Evolutionary conservation across 92 coral and sea anemone genomes (phyloP).

Genomic region (Scolanthus callimorphus): DNA sequence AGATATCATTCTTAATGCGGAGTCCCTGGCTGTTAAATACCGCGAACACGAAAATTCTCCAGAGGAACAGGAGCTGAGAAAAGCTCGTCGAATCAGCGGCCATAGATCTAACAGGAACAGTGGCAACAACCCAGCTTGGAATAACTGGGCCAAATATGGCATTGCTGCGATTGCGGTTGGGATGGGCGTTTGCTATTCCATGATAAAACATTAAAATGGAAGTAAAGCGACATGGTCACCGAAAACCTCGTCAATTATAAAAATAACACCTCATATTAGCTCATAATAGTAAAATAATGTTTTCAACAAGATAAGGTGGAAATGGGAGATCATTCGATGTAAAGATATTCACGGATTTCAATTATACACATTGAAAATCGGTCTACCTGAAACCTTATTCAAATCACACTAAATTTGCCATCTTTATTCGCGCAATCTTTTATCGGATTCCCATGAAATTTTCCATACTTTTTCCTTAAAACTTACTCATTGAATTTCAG

Average conservation of each 20-base stretch:
- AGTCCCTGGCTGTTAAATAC: slow-evolving; percentile 56
- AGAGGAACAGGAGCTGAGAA: slow-evolving; percentile 34
- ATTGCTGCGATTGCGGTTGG: slow-evolving; percentile 93
- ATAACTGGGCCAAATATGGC: slow-evolving; percentile 76
- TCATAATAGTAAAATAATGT: background rate
- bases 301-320: too few species aligned
- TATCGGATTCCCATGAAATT: too few species aligned
- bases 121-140: slow-evolving; percentile 60
- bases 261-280: background rate
- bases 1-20: slow-evolving; percentile 52
- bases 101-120: slow-evolving; percentile 9
- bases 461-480: too few species aligned
- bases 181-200: slow-evolving; percentile 72
- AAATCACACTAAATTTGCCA: too few species aligned
- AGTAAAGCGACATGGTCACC: too few species aligned
- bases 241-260: too few species aligned
- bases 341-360: too few species aligned
- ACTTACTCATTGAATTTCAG: too few species aligned
- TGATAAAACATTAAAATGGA: slow-evolving; percentile 38
- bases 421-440: too few species aligned
- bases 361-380: too few species aligned
- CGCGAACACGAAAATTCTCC: slow-evolving; percentile 52
- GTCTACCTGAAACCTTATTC: too few species aligned
- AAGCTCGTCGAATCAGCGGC: slow-evolving; percentile 31
- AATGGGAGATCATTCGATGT: too few species aligned